Base-by-base conservation (phyloP, 2,888 invertebrate species). In the Nomada ruficornis region DNA sequence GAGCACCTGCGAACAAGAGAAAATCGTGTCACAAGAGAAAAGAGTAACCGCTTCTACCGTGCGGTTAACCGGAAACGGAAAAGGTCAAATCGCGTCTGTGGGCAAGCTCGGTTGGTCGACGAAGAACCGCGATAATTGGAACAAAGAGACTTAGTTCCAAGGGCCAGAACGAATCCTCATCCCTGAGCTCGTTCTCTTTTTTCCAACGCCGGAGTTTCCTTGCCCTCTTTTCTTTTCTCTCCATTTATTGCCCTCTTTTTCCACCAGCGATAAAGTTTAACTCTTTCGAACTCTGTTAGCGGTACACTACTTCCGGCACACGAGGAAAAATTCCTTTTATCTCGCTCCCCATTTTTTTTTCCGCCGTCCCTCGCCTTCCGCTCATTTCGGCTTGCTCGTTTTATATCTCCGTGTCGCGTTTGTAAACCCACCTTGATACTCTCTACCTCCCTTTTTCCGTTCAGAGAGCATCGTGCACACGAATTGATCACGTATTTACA, bases 231-330 rank as follows among this genome's bases (percentile, higher is more conserved):
- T 59, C 71, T 36, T 42, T 60, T 55, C 60, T 54, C 62, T 26
- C 64, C 29, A 11, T 70, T n/a, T 44, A 52, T 20, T 20, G 10
- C 20, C 54, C 44, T 50, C 50, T 65, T 54, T 60, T 65, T 54
- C 23, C 77, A 77, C 67, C 67, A 71, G 74, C 82, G 85, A 90
- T 90, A 88, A 91, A 91, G 87, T 90, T 91, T 83, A 90, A 90
- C 90, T 88, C 88, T 88, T 89, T 86, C 88, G 86, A 89, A 91
- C 87, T 90, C 89, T 81, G 90, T 89, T 90, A 90, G 88, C 85
- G 86, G 86, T 75, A 84, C 84, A 82, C 86, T 86, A 81, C 83
- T 86, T 90, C 84, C 88, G 79, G 71, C 67, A 74, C 80, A 75
- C 74, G 80, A 85, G 88, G 86, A 89, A 87, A 88, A 88, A 90